These are phyloP conservation scores for Latheticus oryzae DNA, from an alignment of 2,888 invertebrate species.

Conservation along the genomic window DNA sequence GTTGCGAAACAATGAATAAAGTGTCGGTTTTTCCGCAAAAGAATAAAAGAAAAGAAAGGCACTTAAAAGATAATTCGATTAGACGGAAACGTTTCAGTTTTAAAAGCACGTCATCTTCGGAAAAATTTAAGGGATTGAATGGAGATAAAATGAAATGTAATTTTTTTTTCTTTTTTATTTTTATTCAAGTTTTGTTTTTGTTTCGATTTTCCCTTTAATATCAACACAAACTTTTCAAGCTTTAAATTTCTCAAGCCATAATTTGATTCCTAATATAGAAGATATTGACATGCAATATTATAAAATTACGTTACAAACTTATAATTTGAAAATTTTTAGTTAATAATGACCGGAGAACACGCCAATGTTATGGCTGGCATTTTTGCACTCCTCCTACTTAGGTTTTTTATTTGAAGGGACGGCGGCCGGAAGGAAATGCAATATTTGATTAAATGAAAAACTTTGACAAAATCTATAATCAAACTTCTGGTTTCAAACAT, in stretches of 20 bases:
- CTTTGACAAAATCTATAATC: too few species aligned
- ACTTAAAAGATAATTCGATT: slow-evolving; percentile 58
- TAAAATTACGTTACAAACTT: slow-evolving; percentile 62
- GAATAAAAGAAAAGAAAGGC: slow-evolving; percentile 57
- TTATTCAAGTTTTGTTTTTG: too few species aligned
- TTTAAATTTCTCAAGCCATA: slow-evolving; percentile 41
- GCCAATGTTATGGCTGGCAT: slow-evolving; percentile 57
- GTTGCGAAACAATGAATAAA: slow-evolving; percentile 45
- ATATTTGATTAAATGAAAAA: too few species aligned
- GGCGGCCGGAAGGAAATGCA: too few species aligned
- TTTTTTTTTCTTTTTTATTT: slow-evolving; percentile 21
- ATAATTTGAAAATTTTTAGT: slow-evolving; percentile 62
- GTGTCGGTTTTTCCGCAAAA: slow-evolving; percentile 52
- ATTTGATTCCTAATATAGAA: slow-evolving; percentile 57
- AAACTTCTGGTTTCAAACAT: too few species aligned
- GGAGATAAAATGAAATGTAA: too few species aligned
- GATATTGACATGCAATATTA: slow-evolving; percentile 63
- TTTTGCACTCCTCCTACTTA: slow-evolving; percentile 51
- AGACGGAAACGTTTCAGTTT: slow-evolving; percentile 35
- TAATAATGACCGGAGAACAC: slow-evolving; percentile 58
- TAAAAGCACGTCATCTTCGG: slow-evolving; percentile 19
- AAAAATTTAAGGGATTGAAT: too few species aligned
- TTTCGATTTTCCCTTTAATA: slow-evolving; percentile 31
- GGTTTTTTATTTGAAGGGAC: slow-evolving; percentile 26
- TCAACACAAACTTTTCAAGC: slow-evolving; percentile 40